Percentiles rank a stretch among this genome's conserved stretches.
Evolutionary conservation across 2,888 invertebrate species (phyloP).

Genomic region (Lasioglossum malachurum): DNA sequence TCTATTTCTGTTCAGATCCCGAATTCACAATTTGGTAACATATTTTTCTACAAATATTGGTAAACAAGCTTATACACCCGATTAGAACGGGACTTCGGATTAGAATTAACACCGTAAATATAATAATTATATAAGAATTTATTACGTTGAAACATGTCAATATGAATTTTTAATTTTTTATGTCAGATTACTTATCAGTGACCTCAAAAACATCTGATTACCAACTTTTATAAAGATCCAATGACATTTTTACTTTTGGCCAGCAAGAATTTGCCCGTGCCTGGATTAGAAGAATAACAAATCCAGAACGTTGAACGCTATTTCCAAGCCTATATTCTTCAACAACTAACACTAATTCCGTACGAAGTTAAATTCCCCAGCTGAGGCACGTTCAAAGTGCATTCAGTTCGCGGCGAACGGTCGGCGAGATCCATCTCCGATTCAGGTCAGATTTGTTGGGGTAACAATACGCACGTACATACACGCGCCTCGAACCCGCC

Average conservation of each 20-base stretch:
- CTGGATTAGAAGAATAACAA: background rate
- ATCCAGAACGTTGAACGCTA: background rate
- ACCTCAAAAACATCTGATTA: too few species aligned
- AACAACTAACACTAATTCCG: conserved; percentile 65
- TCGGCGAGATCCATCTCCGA: conserved; percentile 69
- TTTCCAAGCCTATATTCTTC: background rate
- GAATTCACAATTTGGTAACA: background rate
- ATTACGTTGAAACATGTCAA: too few species aligned
- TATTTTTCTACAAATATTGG: background rate
- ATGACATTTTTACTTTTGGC: too few species aligned
- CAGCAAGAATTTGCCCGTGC: too few species aligned
- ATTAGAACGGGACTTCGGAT: background rate
- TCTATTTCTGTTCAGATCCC: background rate
- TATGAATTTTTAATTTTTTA: too few species aligned
- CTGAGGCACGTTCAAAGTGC: conserved; percentile 68
- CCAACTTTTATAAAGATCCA: too few species aligned
- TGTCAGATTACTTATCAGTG: too few species aligned
- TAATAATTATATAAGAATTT: too few species aligned
- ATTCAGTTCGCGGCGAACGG: conserved; percentile 48
- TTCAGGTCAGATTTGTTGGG: conserved; percentile 70
- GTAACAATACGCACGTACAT: conserved; percentile 63
- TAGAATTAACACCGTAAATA: too few species aligned
- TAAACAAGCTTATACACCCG: background rate
- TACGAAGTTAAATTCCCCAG: conserved; percentile 66
- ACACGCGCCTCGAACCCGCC: background rate